phyloP scores from a whole-genome alignment of 2,888 invertebrate genomes.

The Sclerodermus sp. region DNA sequence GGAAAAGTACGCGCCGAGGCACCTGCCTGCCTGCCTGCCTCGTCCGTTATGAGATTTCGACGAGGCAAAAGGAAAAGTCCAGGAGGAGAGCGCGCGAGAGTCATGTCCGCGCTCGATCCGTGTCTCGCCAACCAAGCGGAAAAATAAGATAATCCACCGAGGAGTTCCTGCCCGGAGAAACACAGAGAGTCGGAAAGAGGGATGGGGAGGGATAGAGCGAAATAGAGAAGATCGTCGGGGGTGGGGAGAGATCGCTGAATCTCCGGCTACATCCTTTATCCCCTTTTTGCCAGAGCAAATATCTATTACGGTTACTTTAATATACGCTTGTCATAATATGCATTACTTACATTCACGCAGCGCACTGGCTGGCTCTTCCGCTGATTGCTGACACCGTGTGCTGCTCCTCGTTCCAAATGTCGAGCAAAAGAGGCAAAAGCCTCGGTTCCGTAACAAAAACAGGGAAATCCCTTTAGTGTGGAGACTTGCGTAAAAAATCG shows the following conservation, averaged over 20 bases:
- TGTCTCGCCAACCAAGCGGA: not conserved
- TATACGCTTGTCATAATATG: not conserved
- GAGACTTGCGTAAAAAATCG: too few relatives aligned
- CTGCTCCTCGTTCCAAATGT: too few relatives aligned
- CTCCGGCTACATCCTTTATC: not conserved
- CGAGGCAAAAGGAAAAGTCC: not conserved
- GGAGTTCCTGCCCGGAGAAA: too few relatives aligned
- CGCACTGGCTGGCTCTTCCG: slow-evolving; percentile 5
- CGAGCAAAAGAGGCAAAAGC: too few relatives aligned
- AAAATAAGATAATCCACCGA: not conserved
- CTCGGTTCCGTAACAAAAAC: too few relatives aligned
- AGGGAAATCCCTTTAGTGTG: too few relatives aligned
- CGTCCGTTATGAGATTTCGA: not conserved
- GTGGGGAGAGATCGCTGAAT: too few relatives aligned
- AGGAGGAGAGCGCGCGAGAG: not conserved
- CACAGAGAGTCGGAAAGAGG: too few relatives aligned
- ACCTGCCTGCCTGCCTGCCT: not conserved
- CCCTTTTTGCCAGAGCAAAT: not conserved
- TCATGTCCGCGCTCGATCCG: not conserved
- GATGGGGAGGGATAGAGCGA: too few relatives aligned
- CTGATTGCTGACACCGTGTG: too few relatives aligned
- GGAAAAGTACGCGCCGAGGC: not conserved
- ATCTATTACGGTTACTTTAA: not conserved
- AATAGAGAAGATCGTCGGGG: not conserved
- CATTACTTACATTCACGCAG: not conserved